phyloP scores from a whole-genome alignment of 2,113 vertebrate species.

The Dermatemys mawii region DNA sequence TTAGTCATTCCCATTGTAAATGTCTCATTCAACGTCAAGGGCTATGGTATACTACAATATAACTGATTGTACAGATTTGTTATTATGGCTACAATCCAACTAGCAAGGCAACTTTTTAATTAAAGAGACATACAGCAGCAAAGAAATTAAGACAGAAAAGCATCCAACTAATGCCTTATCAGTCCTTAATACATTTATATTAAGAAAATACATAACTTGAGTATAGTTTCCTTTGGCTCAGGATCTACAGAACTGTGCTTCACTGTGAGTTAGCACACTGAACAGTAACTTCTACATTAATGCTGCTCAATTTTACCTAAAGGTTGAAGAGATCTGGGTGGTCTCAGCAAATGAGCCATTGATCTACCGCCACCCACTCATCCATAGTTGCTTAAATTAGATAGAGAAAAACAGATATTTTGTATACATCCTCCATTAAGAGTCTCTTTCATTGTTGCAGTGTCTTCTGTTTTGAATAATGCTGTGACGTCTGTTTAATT shows the following conservation, averaged over 20 bases:
- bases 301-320: conserved; percentile 16
- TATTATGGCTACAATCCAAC: background rate
- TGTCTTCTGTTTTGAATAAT: background rate
- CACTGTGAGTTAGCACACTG: background rate
- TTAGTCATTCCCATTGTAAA: conserved; percentile 39
- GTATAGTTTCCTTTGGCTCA: background rate
- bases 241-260: conserved; percentile 8
- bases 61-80: conserved; percentile 2
- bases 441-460: background rate
- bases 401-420: conserved; percentile 4
- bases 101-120: conserved; percentile 5
- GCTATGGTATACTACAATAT: conserved; percentile 19
- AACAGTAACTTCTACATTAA: conserved; percentile 2
- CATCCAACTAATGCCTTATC: conserved; percentile 20
- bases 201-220: conserved; percentile 28
- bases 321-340: conserved; percentile 28
- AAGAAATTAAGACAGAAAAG: conserved; percentile 22
- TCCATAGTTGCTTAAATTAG: conserved; percentile 20
- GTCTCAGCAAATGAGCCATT: conserved; percentile 16
- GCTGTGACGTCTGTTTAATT: background rate
- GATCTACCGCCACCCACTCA: conserved; percentile 12
- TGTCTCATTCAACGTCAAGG: conserved; percentile 28
- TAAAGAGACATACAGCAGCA: background rate
- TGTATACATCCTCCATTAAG: background rate
- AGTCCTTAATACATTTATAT: conserved; percentile 29